Percentiles rank a stretch among this genome's conserved stretches.
phyloP scores from a whole-genome alignment of 2,113 vertebrate genomes.

The Macrotis lagotis region DNA sequence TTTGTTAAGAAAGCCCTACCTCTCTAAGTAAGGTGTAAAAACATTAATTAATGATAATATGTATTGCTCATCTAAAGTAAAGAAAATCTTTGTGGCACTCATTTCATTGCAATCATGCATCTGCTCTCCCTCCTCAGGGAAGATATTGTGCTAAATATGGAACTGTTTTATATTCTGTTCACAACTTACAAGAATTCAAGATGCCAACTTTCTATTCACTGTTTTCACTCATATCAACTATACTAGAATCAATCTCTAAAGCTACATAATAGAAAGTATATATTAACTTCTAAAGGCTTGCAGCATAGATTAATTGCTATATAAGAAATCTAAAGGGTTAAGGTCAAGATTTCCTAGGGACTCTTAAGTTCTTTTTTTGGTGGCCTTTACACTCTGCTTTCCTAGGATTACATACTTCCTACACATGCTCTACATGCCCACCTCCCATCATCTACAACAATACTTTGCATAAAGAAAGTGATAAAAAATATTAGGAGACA shows the following conservation, averaged over 20 bases:
- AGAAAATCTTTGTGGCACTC: not conserved
- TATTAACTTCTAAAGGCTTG: not conserved
- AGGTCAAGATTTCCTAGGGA: not conserved
- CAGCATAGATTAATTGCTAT: not conserved
- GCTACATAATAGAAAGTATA: not conserved
- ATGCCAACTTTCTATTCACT: not conserved
- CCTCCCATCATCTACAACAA: not conserved
- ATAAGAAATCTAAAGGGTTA: not conserved
- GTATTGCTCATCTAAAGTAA: not conserved
- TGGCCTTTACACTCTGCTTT: not conserved
- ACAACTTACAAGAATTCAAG: not conserved
- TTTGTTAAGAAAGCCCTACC: not conserved
- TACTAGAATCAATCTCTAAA: not conserved
- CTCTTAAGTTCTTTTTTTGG: not conserved
- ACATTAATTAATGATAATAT: not conserved
- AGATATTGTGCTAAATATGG: not conserved
- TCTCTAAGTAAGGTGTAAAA: not conserved
- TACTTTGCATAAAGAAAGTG: not conserved
- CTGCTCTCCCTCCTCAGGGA: not conserved
- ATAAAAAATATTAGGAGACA: conserved; percentile 8
- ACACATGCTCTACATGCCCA: not conserved
- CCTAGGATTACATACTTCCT: not conserved
- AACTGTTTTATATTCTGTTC: not conserved
- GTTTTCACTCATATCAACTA: not conserved
- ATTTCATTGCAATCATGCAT: not conserved